Evolutionary conservation across 2,888 invertebrate species (phyloP).

Genomic region (Xestia ashworthii): DNA sequence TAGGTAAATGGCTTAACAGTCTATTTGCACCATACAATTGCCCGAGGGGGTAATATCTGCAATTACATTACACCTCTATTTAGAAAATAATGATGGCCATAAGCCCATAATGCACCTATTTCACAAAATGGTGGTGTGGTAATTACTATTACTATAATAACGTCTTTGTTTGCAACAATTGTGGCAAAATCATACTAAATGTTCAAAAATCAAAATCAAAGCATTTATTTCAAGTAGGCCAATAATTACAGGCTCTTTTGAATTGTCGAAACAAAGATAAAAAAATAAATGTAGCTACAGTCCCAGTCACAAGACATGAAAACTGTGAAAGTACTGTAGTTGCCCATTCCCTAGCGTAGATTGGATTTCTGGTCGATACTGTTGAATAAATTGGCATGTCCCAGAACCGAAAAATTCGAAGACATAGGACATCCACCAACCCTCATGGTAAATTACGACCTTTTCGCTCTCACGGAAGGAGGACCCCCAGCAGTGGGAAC

Average conservation of each 20-base stretch:
- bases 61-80: conserved; percentile 10
- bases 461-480: no score
- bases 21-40: conserved; percentile 1
- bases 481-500: no score
- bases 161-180: not conserved
- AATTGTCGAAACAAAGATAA: no score
- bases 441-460: no score
- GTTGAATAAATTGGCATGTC: not conserved
- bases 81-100: conserved; percentile 28
- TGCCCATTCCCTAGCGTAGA: no score
- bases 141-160: not conserved
- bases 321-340: no score
- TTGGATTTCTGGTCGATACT: not conserved
- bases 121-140: not conserved
- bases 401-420: not conserved
- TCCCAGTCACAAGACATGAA: no score
- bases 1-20: conserved; percentile 16
- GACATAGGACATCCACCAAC: no score
- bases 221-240: no score
- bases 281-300: no score
- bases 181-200: not conserved
- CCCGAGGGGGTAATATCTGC: not conserved
- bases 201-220: not conserved
- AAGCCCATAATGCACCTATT: conserved; percentile 19
- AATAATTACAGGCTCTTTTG: no score